phyloP scores from a whole-genome alignment of 2,888 invertebrate genomes.

The Congeria kusceri region DNA sequence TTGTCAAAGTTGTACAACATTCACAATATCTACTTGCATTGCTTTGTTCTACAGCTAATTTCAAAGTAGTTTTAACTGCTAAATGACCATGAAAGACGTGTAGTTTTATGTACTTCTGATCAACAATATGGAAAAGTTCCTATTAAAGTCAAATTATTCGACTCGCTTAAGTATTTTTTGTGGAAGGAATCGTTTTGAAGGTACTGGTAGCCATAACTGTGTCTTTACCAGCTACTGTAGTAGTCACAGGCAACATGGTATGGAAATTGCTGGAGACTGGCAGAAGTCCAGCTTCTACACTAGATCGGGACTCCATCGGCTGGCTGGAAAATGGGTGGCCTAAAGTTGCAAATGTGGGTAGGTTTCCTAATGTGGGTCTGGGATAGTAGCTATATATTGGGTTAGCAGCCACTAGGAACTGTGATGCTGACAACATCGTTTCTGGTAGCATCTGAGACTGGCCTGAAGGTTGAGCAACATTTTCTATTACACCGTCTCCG shows the following conservation, averaged over 20 bases:
- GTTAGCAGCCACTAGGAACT: slow-evolving; percentile 43
- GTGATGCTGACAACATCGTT: slow-evolving; percentile 22
- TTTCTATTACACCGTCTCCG: slow-evolving; percentile 20
- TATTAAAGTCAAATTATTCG: background rate
- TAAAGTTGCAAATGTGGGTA: slow-evolving; percentile 37
- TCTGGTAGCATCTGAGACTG: slow-evolving; percentile 18
- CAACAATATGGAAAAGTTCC: background rate
- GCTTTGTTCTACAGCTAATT: slow-evolving; percentile 24
- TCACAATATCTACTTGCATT: slow-evolving; percentile 30
- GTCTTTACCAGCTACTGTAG: background rate
- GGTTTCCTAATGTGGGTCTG: slow-evolving; percentile 23
- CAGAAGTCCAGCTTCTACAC: slow-evolving; percentile 63
- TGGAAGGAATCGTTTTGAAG: background rate
- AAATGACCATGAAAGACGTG: slow-evolving; percentile 40
- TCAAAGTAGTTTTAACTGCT: slow-evolving; percentile 37
- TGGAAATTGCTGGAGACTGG: slow-evolving; percentile 9
- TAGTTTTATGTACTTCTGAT: slow-evolving; percentile 18
- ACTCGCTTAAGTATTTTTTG: background rate
- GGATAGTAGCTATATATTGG: slow-evolving; percentile 59
- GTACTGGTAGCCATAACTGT: background rate
- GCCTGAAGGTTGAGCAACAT: slow-evolving; percentile 36
- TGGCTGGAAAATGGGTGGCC: slow-evolving; percentile 1
- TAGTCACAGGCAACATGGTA: slow-evolving; percentile 23
- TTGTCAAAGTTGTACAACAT: too few species aligned
- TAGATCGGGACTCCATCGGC: slow-evolving; percentile 20